Evolutionary conservation across 2,797 vertebrate species (phyloP).

Genomic region (Enteromius anoplus): DNA sequence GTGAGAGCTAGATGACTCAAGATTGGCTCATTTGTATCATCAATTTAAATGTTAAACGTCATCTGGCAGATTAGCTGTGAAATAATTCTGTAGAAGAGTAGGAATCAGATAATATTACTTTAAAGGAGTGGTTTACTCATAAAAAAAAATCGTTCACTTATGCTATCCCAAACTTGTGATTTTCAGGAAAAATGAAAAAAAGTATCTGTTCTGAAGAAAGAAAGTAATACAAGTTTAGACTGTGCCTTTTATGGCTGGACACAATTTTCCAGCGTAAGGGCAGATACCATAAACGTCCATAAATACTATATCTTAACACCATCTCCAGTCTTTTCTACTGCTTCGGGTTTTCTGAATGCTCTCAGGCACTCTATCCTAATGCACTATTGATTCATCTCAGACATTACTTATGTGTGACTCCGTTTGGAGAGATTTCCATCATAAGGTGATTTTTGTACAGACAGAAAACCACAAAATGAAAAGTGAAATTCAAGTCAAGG

Average conservation of each 20-base stretch:
- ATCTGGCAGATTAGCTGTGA: conserved; percentile 21
- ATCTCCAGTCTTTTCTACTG: neutral
- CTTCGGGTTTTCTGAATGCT: conserved; percentile 14
- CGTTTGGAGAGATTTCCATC: conserved; percentile 34
- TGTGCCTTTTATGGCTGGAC: neutral
- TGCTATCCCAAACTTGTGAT: neutral
- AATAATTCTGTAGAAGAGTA: neutral
- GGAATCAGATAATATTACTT: neutral
- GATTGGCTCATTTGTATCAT: conserved; percentile 27
- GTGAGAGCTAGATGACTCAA: conserved; percentile 17
- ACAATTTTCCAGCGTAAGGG: neutral
- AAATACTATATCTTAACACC: neutral
- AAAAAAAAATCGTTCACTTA: neutral
- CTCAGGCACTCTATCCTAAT: conserved; percentile 30
- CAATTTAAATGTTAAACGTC: conserved; percentile 7
- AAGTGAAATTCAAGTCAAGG: conserved; percentile 11
- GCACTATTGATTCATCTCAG: conserved; percentile 19
- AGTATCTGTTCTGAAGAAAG: neutral
- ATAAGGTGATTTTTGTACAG: conserved; percentile 32
- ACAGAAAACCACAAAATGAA: neutral
- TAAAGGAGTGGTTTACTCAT: neutral
- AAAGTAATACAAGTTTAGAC: neutral
- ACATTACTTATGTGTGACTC: conserved; percentile 42
- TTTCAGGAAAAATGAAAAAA: neutral
- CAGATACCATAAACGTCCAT: neutral